These are phyloP conservation scores for Pristionchus pacificus DNA, from an alignment of 1,140 invertebrate species.

Conservation along the genomic window DNA sequence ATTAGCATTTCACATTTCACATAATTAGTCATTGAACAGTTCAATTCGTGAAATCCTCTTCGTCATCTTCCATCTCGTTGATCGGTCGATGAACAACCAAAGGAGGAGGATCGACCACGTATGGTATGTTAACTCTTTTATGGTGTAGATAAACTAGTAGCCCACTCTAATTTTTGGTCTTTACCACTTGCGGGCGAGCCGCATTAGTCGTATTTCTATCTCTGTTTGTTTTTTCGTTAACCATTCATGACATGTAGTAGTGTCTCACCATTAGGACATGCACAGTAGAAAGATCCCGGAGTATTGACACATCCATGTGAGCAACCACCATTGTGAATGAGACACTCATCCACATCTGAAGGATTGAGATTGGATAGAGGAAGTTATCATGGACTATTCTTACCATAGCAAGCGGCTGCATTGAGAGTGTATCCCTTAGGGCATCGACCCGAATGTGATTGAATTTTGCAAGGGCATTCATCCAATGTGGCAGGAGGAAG, in stretches of 20 bases:
- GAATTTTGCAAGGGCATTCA: slow-evolving; percentile 42
- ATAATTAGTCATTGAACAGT: neutral
- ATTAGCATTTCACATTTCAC: too few relatives aligned
- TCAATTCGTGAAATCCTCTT: neutral
- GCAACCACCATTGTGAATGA: slow-evolving; percentile 66
- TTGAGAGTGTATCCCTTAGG: slow-evolving; percentile 40
- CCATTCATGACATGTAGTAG: slow-evolving; percentile 22
- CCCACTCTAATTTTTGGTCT: too few relatives aligned
- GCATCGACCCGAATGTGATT: slow-evolving; percentile 36
- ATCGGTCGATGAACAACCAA: too few relatives aligned
- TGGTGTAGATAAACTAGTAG: too few relatives aligned
- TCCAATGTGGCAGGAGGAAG: slow-evolving; percentile 37
- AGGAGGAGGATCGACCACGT: too few relatives aligned
- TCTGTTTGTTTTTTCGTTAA: too few relatives aligned
- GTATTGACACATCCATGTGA: slow-evolving; percentile 70
- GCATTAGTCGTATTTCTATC: too few relatives aligned
- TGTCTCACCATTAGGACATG: slow-evolving; percentile 68
- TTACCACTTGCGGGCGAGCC: too few relatives aligned
- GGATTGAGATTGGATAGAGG: too few relatives aligned
- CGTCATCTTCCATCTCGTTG: too few relatives aligned
- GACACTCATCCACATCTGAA: slow-evolving; percentile 70
- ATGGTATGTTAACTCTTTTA: too few relatives aligned
- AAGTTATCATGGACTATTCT: neutral
- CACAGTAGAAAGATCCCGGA: slow-evolving; percentile 72
- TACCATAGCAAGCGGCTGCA: slow-evolving; percentile 31